phyloP scores from a whole-genome alignment of 2,888 invertebrate species.

The Synanthedon myopaeformis region DNA sequence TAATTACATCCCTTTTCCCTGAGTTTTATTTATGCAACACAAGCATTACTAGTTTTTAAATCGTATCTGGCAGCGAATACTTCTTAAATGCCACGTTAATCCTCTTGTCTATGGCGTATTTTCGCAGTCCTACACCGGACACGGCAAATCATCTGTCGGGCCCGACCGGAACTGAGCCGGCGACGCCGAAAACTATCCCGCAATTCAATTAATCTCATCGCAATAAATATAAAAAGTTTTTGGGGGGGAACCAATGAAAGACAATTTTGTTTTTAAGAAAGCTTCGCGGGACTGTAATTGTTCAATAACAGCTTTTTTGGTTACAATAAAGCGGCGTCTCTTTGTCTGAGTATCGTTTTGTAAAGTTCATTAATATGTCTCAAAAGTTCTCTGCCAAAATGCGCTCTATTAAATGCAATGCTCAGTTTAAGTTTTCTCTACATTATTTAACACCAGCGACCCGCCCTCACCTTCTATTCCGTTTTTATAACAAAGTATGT shows the following conservation, averaged over 20 bases:
- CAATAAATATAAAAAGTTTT: not conserved
- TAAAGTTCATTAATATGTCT: too few relatives aligned
- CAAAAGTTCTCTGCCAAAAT: too few relatives aligned
- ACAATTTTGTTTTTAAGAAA: not conserved
- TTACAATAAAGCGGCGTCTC: not conserved
- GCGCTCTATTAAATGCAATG: too few relatives aligned
- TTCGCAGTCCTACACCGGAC: constrained; percentile 33
- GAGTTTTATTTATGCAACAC: too few relatives aligned
- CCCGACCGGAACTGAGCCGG: constrained; percentile 38
- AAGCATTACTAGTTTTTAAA: too few relatives aligned
- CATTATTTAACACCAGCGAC: too few relatives aligned
- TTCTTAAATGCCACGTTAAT: not conserved
- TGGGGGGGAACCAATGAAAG: not conserved
- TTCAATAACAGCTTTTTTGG: not conserved
- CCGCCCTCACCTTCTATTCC: too few relatives aligned
- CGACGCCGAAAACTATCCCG: constrained; percentile 32
- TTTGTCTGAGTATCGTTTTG: not conserved
- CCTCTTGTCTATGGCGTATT: constrained; percentile 1
- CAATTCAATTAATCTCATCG: constrained; percentile 46
- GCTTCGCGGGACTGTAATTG: not conserved
- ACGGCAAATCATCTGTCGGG: constrained; percentile 50
- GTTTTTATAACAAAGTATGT: too few relatives aligned
- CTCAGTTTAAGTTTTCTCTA: too few relatives aligned
- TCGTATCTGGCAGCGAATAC: too few relatives aligned
- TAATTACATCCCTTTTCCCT: too few relatives aligned